Conservation (phyloP, 2,113 vertebrate genomes). For the Oxyruncus cristatus region DNA sequence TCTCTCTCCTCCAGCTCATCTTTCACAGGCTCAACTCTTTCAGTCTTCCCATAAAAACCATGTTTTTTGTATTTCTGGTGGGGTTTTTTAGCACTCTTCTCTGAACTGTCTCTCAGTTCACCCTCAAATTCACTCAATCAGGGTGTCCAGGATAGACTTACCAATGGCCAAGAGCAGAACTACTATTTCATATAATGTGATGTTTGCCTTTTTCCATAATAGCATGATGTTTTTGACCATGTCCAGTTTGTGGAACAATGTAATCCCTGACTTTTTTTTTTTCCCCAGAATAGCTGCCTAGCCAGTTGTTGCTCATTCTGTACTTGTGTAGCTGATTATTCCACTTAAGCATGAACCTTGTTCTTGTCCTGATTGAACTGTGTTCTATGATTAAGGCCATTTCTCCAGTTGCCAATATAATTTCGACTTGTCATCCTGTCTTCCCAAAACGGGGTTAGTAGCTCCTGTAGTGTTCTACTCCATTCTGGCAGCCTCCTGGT, state of each 20-base stretch:
- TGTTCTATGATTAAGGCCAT: not conserved
- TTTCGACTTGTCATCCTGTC: not conserved
- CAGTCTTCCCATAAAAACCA: not conserved
- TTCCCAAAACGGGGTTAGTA: not conserved
- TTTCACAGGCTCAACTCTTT: not conserved
- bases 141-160: not conserved
- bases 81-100: not conserved
- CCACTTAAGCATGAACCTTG: not conserved
- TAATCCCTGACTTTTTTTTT: not conserved
- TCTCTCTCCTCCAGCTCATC: not conserved
- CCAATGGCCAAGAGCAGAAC: not conserved
- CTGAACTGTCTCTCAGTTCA: not conserved
- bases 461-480: not conserved
- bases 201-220: not conserved
- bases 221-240: slow-evolving; percentile 62
- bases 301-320: not conserved
- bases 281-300: not conserved
- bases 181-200: not conserved
- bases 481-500: not conserved
- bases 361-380: not conserved
- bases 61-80: not conserved
- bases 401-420: not conserved
- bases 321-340: not conserved
- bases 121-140: not conserved
- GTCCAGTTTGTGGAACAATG: not conserved